These are phyloP conservation scores for Chorisops tibialis DNA, from an alignment of 2,888 invertebrate genomes.

Conservation along the genomic window DNA sequence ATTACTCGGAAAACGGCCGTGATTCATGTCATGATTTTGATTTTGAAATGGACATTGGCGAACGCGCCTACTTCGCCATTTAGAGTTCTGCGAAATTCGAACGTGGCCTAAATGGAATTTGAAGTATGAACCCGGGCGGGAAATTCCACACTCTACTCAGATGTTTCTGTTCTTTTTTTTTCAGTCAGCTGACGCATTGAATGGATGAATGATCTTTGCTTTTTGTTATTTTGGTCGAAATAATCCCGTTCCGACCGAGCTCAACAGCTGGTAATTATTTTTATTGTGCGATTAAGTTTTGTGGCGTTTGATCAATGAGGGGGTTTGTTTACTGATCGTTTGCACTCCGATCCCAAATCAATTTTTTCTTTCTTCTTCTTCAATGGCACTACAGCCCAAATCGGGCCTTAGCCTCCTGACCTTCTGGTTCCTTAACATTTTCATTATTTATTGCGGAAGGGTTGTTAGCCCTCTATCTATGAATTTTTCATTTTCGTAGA, in stretches of 20 bases:
- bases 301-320: not conserved
- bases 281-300: not conserved
- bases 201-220: not conserved
- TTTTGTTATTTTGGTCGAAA: not conserved
- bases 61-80: not conserved
- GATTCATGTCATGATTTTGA: conserved; percentile 7
- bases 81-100: not conserved
- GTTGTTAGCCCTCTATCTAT: too few species aligned
- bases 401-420: too few species aligned
- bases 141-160: conserved; percentile 12
- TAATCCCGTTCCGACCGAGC: not conserved
- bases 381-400: too few species aligned
- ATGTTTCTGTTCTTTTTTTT: not conserved
- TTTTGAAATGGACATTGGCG: too few species aligned
- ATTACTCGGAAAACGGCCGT: not conserved
- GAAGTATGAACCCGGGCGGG: not conserved
- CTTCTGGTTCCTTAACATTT: too few species aligned
- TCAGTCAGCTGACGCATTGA: not conserved
- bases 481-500: too few species aligned
- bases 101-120: not conserved
- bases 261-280: conserved; percentile 8
- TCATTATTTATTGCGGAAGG: too few species aligned
- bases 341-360: too few species aligned
- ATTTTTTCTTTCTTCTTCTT: too few species aligned
- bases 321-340: not conserved